Conservation (phyloP, 2,888 invertebrate species). For the Tortricodes alternella region DNA sequence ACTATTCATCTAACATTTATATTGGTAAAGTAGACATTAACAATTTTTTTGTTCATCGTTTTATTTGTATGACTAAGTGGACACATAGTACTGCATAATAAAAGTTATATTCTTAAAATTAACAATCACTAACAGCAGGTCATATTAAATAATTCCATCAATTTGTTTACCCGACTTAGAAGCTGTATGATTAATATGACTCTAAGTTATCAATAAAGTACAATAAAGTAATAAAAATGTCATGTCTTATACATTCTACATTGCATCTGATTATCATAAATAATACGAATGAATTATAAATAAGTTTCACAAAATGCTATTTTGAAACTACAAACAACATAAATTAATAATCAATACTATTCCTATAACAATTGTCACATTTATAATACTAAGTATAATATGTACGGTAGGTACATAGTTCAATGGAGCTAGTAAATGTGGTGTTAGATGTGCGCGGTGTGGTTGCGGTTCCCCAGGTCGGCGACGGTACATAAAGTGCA, state of each 20-base stretch:
- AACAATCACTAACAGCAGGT: constrained; percentile 28
- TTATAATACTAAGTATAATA: constrained; percentile 44
- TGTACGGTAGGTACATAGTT: constrained; percentile 2
- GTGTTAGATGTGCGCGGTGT: background rate
- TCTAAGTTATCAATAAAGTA: constrained; percentile 20
- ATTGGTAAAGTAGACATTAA: constrained; percentile 26
- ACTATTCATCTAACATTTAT: constrained; percentile 28
- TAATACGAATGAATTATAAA: constrained; percentile 51
- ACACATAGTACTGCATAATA: constrained; percentile 28
- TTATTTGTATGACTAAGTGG: constrained; percentile 19
- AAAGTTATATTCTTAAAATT: constrained; percentile 28
- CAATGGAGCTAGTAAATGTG: constrained; percentile 9
- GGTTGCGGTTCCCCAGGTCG: too few relatives aligned
- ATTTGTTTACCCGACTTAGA: constrained; percentile 13
- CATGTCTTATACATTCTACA: constrained; percentile 44
- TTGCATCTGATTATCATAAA: constrained; percentile 39
- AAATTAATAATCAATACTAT: constrained; percentile 56
- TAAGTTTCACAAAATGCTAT: constrained; percentile 58
- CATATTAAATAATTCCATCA: constrained; percentile 12
- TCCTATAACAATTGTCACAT: constrained; percentile 65
- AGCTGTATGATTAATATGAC: constrained; percentile 6
- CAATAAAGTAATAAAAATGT: constrained; percentile 49
- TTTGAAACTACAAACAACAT: constrained; percentile 65
- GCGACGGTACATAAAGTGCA: too few relatives aligned
- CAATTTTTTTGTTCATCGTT: constrained; percentile 24